Evolutionary conservation across 2,888 invertebrate species (phyloP).

Genomic region (Cyaniris semiargus): DNA sequence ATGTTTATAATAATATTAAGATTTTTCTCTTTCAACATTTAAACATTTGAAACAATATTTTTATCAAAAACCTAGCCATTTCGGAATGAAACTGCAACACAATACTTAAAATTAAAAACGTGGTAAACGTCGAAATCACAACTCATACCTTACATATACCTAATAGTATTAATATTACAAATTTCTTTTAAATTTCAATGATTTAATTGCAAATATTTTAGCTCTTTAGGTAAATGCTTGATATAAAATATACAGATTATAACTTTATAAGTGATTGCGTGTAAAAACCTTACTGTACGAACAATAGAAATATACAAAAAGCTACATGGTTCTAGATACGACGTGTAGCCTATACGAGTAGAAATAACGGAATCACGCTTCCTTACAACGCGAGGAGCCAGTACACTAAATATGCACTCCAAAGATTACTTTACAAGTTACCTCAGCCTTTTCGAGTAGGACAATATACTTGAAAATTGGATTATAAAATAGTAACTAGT

Average conservation of each 20-base stretch:
- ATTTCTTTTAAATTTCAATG: conserved; percentile 27
- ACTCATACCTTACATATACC: conserved; percentile 23
- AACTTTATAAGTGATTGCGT: conserved; percentile 64
- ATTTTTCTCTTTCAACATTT: not conserved
- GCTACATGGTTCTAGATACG: conserved; percentile 66
- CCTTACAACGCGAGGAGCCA: conserved; percentile 55
- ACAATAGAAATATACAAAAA: conserved; percentile 78
- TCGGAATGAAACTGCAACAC: not conserved
- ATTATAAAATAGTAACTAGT: conserved; percentile 76
- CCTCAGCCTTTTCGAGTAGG: conserved; percentile 80
- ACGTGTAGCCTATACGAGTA: conserved; percentile 47
- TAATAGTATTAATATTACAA: conserved; percentile 4
- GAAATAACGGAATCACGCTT: conserved; percentile 44
- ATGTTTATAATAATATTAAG: not conserved
- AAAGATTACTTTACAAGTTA: conserved; percentile 72
- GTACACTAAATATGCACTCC: conserved; percentile 63
- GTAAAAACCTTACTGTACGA: conserved; percentile 68
- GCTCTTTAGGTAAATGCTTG: conserved; percentile 50
- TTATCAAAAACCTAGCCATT: not conserved
- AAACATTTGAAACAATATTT: conserved; percentile 1
- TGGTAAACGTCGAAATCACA: conserved; percentile 32
- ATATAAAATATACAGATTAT: conserved; percentile 70
- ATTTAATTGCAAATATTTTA: conserved; percentile 40
- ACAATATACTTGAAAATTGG: conserved; percentile 70
- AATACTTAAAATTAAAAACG: not conserved